Evolutionary conservation across 2,113 vertebrate genomes (phyloP).

Genomic region (Microtus richardsoni): DNA sequence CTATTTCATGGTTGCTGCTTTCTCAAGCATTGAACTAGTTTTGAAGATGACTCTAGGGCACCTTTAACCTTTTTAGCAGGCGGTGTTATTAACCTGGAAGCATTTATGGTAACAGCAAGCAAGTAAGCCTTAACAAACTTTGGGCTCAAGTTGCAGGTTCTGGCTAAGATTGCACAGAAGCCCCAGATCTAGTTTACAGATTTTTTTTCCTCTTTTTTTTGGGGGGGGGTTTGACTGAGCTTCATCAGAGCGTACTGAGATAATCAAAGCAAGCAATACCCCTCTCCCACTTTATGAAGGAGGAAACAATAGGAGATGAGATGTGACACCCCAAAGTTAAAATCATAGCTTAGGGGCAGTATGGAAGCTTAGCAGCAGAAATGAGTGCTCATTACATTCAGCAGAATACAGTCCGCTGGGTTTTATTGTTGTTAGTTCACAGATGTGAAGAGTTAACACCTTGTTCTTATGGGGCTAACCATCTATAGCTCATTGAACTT

Average conservation of each 20-base stretch:
- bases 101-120: not conserved
- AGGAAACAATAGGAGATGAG: not conserved
- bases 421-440: not conserved
- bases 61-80: conserved; percentile 39
- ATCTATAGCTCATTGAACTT: not conserved
- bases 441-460: not conserved
- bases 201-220: not conserved
- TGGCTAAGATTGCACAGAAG: not conserved
- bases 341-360: not conserved
- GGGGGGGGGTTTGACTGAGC: not conserved
- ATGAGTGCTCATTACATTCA: not conserved
- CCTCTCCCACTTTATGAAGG: not conserved
- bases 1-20: not conserved
- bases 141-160: not conserved
- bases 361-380: not conserved
- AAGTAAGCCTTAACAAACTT: not conserved
- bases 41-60: conserved; percentile 39
- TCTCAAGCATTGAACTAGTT: not conserved
- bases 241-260: not conserved
- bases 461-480: not conserved
- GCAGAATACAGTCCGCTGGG: not conserved
- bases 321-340: conserved; percentile 4
- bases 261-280: not conserved
- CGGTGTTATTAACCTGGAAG: conserved; percentile 10
- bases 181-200: not conserved